Evolutionary conservation across 2,888 invertebrate species (phyloP).

Genomic region (Xanthia togata): DNA sequence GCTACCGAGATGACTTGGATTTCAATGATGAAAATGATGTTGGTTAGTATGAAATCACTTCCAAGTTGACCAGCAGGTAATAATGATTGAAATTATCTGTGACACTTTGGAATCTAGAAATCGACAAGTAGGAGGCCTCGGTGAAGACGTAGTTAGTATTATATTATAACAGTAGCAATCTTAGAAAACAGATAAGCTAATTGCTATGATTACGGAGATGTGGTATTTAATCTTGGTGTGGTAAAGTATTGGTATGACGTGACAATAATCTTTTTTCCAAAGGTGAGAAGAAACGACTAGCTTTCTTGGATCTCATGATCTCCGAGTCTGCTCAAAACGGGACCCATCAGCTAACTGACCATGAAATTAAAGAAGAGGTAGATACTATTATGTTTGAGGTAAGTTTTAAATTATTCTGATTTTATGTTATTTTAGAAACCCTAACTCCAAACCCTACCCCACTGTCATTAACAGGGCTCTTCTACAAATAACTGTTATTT

Average conservation of each 20-base stretch:
- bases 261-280: constrained; percentile 1
- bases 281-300: constrained; percentile 95
- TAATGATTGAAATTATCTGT: background rate
- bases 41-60: constrained; percentile 82
- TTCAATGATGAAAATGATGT: constrained; percentile 95
- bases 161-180: background rate
- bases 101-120: background rate
- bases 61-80: background rate
- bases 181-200: background rate
- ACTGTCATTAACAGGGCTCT: background rate
- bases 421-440: background rate
- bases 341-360: constrained; percentile 92
- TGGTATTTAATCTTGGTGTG: background rate
- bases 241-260: background rate
- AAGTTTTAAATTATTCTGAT: constrained; percentile 31
- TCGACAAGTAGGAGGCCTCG: background rate
- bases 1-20: constrained; percentile 94
- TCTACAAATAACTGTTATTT: background rate
- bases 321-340: constrained; percentile 94
- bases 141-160: background rate
- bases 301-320: constrained; percentile 97
- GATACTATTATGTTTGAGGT: constrained; percentile 97
- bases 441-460: background rate
- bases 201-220: background rate
- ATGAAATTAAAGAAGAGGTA: constrained; percentile 96